These are phyloP conservation scores for Rotaria socialis DNA, from an alignment of 2,888 invertebrate genomes.

Conservation along the genomic window DNA sequence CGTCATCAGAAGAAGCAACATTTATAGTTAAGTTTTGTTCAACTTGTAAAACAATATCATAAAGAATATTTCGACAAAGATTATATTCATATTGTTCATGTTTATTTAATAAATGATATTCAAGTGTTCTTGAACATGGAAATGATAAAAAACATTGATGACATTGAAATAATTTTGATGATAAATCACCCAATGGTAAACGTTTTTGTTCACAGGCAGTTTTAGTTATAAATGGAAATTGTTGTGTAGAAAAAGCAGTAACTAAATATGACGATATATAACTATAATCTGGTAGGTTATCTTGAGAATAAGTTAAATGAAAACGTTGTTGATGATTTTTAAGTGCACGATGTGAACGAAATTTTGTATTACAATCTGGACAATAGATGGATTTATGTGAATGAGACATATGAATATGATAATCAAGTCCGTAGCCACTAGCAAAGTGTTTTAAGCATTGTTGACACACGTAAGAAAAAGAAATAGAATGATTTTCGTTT, in stretches of 20 bases:
- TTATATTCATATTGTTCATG: constrained; percentile 5
- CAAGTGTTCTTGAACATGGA: neutral
- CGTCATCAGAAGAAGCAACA: neutral
- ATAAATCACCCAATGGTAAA: neutral
- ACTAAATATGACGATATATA: neutral
- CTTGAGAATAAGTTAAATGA: neutral
- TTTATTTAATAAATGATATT: constrained; percentile 7
- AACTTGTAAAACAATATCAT: neutral
- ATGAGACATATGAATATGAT: constrained; percentile 23
- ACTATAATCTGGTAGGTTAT: constrained; percentile 11
- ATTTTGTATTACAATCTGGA: neutral
- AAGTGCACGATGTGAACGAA: constrained; percentile 10
- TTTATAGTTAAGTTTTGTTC: neutral
- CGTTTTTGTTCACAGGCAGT: constrained; percentile 24
- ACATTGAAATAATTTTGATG: constrained; percentile 17
- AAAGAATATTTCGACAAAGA: neutral
- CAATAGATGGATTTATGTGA: neutral
- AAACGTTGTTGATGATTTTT: constrained; percentile 21
- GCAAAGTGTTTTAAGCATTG: neutral
- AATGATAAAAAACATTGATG: neutral
- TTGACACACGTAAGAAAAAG: neutral
- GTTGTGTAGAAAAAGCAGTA: constrained; percentile 3
- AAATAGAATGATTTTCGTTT: neutral
- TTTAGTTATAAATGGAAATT: neutral
- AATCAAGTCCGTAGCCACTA: neutral